A percentile compares a stretch with the other conserved stretches of the same genome.
Conservation (phyloP, 2,113 vertebrate species). For the Petromus typicus region DNA sequence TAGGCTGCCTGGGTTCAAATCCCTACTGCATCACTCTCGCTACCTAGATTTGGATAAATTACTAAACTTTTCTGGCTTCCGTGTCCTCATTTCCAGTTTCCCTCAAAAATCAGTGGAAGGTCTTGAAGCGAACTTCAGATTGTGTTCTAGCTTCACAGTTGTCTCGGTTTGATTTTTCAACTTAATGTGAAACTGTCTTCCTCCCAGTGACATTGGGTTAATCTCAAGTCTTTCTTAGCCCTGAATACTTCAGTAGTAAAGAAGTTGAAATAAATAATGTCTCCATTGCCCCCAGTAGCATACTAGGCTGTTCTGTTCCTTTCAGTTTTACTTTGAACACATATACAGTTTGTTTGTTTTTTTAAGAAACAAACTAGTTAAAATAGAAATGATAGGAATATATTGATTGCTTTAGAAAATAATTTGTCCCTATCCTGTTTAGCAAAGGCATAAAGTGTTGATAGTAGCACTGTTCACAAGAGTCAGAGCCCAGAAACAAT, state of each 20-base stretch:
- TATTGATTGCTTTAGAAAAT: slow-evolving; percentile 47
- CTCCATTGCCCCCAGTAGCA: not conserved
- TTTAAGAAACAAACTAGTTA: not conserved
- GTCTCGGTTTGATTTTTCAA: not conserved
- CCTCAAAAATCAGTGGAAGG: not conserved
- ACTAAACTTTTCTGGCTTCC: not conserved
- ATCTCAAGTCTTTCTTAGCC: slow-evolving; percentile 10
- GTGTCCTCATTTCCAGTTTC: not conserved
- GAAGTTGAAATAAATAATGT: slow-evolving; percentile 38
- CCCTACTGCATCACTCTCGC: not conserved
- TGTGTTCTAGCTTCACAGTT: not conserved
- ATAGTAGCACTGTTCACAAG: slow-evolving; percentile 17
- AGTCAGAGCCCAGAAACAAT: slow-evolving; percentile 47
- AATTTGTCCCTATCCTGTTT: slow-evolving; percentile 1
- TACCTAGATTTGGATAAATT: not conserved
- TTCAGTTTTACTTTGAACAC: slow-evolving; percentile 36
- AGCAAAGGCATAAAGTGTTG: slow-evolving; percentile 52
- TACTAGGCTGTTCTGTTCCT: not conserved
- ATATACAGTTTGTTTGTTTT: not conserved
- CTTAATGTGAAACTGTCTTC: not conserved
- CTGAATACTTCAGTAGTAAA: not conserved
- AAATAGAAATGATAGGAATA: not conserved
- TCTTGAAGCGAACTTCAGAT: not conserved
- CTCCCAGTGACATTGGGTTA: not conserved
- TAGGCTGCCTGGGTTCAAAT: not conserved